A percentile compares a stretch with the other conserved stretches of the same genome.
Evolutionary conservation across 2,888 invertebrate genomes (phyloP).

Genomic region (Seira ritae): DNA sequence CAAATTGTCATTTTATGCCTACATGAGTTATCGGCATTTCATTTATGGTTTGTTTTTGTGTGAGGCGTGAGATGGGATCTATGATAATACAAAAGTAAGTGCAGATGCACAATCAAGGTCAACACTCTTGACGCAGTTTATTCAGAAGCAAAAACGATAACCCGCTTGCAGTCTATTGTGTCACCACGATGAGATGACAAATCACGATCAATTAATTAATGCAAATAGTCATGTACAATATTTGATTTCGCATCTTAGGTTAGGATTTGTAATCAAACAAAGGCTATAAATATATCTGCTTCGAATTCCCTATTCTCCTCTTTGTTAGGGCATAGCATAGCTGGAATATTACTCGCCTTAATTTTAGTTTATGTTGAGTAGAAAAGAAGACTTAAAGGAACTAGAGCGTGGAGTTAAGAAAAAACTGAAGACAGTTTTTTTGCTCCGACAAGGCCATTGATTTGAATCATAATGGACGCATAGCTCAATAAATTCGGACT

Average conservation of each 20-base stretch:
- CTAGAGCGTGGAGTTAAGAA: not conserved
- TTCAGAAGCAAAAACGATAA: not conserved
- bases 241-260: slow-evolving; percentile 16
- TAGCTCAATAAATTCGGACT: slow-evolving; percentile 43
- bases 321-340: not conserved
- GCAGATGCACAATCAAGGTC: not conserved
- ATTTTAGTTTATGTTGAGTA: not conserved
- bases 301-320: not conserved
- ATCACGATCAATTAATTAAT: not conserved
- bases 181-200: not conserved
- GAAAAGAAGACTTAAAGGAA: not conserved
- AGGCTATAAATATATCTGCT: slow-evolving; percentile 20
- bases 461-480: slow-evolving; percentile 37
- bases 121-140: not conserved
- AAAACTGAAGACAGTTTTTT: not conserved
- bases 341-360: not conserved
- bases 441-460: not conserved
- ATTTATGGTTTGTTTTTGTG: too few species aligned
- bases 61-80: too few species aligned
- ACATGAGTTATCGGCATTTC: too few species aligned
- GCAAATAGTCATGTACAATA: not conserved
- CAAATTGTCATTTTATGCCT: too few species aligned
- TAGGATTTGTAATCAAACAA: slow-evolving; percentile 36
- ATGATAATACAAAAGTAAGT: too few species aligned
- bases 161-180: not conserved